These are phyloP conservation scores for Calliopum simillimum DNA, from an alignment of 2,888 invertebrate genomes.

Conservation along the genomic window DNA sequence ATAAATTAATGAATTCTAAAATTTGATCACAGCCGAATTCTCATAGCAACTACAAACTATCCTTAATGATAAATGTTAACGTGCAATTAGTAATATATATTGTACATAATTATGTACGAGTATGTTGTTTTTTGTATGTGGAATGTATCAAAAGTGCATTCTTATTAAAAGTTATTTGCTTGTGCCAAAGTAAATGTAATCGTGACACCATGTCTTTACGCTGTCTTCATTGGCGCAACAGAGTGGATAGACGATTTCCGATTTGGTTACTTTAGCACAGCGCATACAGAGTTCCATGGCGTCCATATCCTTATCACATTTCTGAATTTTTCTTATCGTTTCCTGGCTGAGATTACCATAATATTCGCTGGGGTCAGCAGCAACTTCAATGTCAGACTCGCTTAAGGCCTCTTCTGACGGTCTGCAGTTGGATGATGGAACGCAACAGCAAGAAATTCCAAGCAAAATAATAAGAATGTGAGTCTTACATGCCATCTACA, in stretches of 20 bases:
- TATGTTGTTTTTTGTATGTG: too few species aligned
- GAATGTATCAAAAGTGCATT: neutral
- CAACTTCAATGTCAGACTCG: conserved; percentile 29
- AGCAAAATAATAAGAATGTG: neutral
- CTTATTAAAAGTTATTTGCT: neutral
- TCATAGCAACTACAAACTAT: too few species aligned
- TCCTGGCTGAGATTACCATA: conserved; percentile 58
- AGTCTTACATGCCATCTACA: conserved; percentile 10
- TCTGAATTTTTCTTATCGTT: conserved; percentile 58
- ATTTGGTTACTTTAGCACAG: conserved; percentile 71
- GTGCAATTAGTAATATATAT: too few species aligned
- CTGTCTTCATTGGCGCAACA: conserved; percentile 70
- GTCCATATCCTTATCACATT: conserved; percentile 56
- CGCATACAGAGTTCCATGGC: conserved; percentile 69
- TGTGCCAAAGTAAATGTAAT: conserved; percentile 68
- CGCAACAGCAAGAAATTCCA: conserved; percentile 8
- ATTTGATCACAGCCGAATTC: too few species aligned
- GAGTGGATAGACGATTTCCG: conserved; percentile 69
- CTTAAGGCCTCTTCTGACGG: conserved; percentile 36
- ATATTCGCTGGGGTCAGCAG: conserved; percentile 54
- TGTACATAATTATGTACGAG: too few species aligned
- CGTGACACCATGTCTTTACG: conserved; percentile 69
- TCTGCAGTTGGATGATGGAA: conserved; percentile 32
- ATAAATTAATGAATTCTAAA: too few species aligned
- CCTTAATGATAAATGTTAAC: too few species aligned